phyloP scores from a whole-genome alignment of 2,888 invertebrate species.

The Odontothrips loti region DNA sequence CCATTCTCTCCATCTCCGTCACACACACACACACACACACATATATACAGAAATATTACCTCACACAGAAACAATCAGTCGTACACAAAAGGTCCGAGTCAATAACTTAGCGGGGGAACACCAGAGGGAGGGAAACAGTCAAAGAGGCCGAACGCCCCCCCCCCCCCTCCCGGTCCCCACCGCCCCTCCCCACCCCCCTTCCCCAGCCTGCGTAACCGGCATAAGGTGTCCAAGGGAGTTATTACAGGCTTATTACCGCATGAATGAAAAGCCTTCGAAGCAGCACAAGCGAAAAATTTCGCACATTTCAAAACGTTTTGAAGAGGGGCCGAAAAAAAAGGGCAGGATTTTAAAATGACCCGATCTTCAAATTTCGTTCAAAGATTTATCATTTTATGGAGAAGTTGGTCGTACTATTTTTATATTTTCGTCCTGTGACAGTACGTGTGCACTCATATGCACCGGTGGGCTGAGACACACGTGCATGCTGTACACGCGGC shows the following conservation, averaged over 20 bases:
- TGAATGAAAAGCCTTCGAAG: not conserved
- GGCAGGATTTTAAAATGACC: not conserved
- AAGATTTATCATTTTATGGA: not conserved
- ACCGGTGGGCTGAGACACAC: too few species aligned
- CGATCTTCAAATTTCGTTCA: not conserved
- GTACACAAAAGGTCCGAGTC: not conserved
- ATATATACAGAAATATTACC: not conserved
- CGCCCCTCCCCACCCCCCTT: too few species aligned
- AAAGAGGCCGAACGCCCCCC: too few species aligned
- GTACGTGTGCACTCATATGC: too few species aligned
- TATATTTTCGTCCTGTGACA: too few species aligned
- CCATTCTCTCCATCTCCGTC: not conserved
- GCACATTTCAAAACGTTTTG: too few species aligned
- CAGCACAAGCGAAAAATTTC: not conserved
- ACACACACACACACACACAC: not conserved
- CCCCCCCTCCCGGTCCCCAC: too few species aligned
- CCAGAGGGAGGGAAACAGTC: too few species aligned
- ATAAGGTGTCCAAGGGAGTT: too few species aligned
- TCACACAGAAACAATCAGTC: not conserved
- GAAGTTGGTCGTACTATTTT: not conserved
- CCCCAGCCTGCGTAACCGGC: too few species aligned
- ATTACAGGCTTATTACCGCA: not conserved
- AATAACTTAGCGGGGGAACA: not conserved
- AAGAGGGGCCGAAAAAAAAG: not conserved
- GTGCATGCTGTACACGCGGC: too few species aligned